Conservation (phyloP, 2,888 invertebrate species). For the Pheosia tremula region DNA sequence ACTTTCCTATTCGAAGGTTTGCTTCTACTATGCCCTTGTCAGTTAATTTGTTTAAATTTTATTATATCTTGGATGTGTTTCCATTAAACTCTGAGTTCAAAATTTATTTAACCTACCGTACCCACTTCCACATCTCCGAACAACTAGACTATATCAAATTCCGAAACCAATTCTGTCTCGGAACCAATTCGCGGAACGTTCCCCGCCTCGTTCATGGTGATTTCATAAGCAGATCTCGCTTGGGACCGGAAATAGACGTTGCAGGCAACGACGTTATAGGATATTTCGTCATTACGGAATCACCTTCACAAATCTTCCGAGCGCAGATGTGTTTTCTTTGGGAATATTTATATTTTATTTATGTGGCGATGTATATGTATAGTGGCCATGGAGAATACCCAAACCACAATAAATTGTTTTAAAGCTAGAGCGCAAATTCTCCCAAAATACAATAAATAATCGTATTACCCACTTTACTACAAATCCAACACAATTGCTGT, state of each 20-base stretch:
- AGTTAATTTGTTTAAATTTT: no score
- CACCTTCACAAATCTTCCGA: background rate
- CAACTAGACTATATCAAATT: slow-evolving; percentile 43
- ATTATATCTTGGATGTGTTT: no score
- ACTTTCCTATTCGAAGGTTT: no score
- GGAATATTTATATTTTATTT: no score
- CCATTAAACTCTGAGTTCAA: no score
- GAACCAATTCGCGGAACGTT: slow-evolving; percentile 33
- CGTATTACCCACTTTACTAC: background rate
- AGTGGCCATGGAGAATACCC: no score
- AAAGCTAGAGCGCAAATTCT: no score
- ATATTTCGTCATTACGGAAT: background rate
- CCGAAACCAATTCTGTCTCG: slow-evolving; percentile 16
- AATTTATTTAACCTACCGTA: no score
- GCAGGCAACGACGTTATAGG: background rate
- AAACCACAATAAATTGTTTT: no score
- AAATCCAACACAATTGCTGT: background rate
- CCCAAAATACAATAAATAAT: background rate
- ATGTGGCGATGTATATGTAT: no score
- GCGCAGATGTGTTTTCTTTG: background rate
- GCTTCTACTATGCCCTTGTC: no score
- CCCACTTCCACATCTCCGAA: slow-evolving; percentile 14
- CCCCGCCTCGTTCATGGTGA: slow-evolving; percentile 31
- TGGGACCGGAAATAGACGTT: slow-evolving; percentile 32
- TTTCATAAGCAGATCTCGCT: slow-evolving; percentile 36